Evolutionary conservation across 2,888 invertebrate genomes (phyloP).

Genomic region (Lysandra coridon): DNA sequence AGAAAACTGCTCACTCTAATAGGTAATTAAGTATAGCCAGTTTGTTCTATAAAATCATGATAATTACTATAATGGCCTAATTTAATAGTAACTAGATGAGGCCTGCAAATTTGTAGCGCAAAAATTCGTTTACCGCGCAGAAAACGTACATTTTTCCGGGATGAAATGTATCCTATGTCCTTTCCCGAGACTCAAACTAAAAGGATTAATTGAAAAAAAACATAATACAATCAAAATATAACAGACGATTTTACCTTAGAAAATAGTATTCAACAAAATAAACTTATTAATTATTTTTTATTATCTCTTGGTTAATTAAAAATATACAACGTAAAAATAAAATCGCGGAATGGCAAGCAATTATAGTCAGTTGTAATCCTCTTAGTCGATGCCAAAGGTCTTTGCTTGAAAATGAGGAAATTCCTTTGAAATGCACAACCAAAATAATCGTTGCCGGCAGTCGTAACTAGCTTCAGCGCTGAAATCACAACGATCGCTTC

Average conservation of each 20-base stretch:
- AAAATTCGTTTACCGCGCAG: too few relatives aligned
- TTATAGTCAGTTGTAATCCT: constrained; percentile 3
- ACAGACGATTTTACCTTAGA: too few relatives aligned
- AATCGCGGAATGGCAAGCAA: not conserved
- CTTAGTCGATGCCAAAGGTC: constrained; percentile 7
- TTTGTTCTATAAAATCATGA: not conserved
- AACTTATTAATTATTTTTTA: not conserved
- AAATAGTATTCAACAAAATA: too few relatives aligned
- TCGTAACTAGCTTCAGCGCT: constrained; percentile 9
- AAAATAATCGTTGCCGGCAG: constrained; percentile 1
- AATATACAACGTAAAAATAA: not conserved
- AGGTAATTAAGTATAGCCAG: not conserved
- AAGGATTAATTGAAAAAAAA: too few relatives aligned
- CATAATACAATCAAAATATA: too few relatives aligned
- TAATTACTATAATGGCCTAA: too few relatives aligned
- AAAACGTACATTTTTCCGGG: too few relatives aligned
- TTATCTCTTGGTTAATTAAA: not conserved
- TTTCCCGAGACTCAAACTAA: too few relatives aligned
- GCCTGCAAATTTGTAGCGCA: too few relatives aligned
- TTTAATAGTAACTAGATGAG: too few relatives aligned
- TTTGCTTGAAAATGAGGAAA: constrained; percentile 14
- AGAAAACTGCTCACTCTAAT: not conserved
- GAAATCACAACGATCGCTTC: not conserved
- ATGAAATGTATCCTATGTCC: too few relatives aligned
- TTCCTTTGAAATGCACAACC: constrained; percentile 17